Conservation (phyloP, 2,888 invertebrate genomes). For the Gymnosoma rotundatum region DNA sequence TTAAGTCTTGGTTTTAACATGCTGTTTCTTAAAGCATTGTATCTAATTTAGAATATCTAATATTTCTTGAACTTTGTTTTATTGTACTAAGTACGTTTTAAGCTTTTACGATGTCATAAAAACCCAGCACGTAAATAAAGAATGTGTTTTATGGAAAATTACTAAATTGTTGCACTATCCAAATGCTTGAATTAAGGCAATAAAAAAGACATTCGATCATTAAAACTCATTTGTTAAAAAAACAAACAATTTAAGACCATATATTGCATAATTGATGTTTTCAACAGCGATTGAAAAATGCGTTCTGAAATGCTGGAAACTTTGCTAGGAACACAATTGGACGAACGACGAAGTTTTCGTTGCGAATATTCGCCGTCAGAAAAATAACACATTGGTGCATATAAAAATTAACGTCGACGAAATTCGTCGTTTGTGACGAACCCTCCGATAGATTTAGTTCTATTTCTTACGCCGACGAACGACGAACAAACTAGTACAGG, state of each 20-base stretch:
- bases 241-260: neutral
- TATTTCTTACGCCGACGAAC: no score
- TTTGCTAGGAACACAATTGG: no score
- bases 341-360: no score
- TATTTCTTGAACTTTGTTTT: neutral
- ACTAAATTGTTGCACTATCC: neutral
- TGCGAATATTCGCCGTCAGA: no score
- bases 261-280: neutral
- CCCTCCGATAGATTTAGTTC: no score
- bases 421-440: no score
- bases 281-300: neutral
- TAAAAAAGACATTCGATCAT: neutral
- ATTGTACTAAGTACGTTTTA: neutral
- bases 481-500: no score
- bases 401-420: no score
- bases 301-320: neutral
- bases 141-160: neutral
- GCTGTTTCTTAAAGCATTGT: no score
- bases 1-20: no score
- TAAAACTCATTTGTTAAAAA: conserved; percentile 2
- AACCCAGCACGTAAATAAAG: neutral
- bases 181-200: neutral
- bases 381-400: no score
- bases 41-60: no score
- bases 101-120: neutral